A percentile compares a stretch with the other conserved stretches of the same genome.
Evolutionary conservation across 35 echinoderm and acorn worm species (phyloP).

Genomic region (Antedon bifida): DNA sequence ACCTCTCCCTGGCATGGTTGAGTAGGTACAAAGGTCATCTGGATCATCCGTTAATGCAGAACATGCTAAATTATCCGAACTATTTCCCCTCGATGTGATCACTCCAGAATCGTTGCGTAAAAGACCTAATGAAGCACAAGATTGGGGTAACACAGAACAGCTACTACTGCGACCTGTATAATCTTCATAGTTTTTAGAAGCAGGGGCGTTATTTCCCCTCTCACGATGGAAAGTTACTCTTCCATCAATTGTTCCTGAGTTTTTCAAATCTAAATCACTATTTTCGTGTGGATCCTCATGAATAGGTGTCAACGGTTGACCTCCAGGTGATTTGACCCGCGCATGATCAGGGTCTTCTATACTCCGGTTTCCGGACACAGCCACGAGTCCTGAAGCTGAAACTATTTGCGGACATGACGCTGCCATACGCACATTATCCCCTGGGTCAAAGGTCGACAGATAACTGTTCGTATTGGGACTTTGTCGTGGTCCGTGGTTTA

Average conservation of each 20-base stretch:
- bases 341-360: neutral
- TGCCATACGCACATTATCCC: neutral
- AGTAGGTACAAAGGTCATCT: neutral
- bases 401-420: neutral
- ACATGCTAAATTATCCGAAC: neutral
- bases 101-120: neutral
- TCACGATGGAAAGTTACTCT: neutral
- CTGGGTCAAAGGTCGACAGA: neutral
- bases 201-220: neutral
- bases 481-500: neutral
- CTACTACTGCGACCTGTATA: neutral
- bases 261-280: neutral
- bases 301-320: neutral
- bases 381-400: neutral
- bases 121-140: neutral
- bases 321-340: neutral
- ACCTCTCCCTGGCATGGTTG: neutral
- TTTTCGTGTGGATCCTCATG: constrained; percentile 6
- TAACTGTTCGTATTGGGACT: neutral
- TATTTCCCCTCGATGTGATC: neutral
- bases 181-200: neutral
- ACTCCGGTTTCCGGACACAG: neutral
- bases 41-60: neutral
- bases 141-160: neutral
- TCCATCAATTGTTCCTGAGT: neutral